Percentiles rank a stretch among this genome's conserved stretches.
These are phyloP conservation scores for Eurypyga helias DNA, from an alignment of 2,113 vertebrate genomes.

Conservation along the genomic window DNA sequence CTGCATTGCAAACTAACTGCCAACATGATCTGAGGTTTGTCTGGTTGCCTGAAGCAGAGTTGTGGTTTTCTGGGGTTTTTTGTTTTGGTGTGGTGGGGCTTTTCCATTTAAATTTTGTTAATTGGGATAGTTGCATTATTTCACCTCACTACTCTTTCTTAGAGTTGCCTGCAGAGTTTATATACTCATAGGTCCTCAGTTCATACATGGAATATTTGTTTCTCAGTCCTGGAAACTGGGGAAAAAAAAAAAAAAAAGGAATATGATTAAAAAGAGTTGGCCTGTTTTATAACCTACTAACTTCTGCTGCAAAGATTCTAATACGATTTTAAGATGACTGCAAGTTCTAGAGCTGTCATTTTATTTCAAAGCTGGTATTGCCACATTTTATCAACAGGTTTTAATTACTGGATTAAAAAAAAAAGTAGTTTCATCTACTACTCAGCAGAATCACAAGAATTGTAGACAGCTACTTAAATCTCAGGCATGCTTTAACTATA, in stretches of 20 bases:
- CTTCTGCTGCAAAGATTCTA: neutral
- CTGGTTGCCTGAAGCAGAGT: neutral
- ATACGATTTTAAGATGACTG: neutral
- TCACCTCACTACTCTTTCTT: neutral
- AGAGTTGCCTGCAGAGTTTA: neutral
- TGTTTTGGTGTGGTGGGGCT: neutral
- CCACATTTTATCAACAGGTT: neutral
- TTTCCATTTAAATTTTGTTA: neutral
- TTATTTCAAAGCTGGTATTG: neutral
- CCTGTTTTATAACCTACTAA: too few species aligned
- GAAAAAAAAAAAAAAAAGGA: neutral
- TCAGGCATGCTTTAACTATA: neutral
- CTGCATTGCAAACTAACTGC: neutral
- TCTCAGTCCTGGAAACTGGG: neutral
- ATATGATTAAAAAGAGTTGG: neutral
- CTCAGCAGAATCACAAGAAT: neutral
- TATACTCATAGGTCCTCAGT: neutral
- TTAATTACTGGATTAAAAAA: neutral
- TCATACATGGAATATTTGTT: neutral
- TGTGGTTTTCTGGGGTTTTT: neutral
- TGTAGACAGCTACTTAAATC: neutral
- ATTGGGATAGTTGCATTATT: neutral
- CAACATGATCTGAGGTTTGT: conserved; percentile 16
- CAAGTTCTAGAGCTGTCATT: neutral
- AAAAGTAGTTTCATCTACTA: neutral